A percentile compares a stretch with the other conserved stretches of the same genome.
Evolutionary conservation across 2,888 invertebrate species (phyloP).

Genomic region (Nomada fabriciana): DNA sequence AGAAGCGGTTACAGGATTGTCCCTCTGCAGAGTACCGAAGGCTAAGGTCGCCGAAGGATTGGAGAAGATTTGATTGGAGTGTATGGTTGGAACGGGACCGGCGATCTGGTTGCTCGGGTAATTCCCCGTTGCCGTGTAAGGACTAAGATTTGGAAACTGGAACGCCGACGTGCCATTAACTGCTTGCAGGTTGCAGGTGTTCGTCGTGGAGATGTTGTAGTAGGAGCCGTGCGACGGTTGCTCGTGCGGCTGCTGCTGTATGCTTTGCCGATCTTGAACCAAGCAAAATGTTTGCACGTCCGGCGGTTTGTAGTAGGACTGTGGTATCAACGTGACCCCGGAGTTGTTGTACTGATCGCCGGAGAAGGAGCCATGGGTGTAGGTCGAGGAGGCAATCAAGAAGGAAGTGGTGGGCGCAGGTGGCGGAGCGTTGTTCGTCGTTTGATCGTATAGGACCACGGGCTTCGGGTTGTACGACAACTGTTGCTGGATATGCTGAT

Average conservation of each 20-base stretch:
- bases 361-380: constrained; percentile 72
- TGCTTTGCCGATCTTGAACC: constrained; percentile 72
- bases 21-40: constrained; percentile 61
- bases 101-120: constrained; percentile 69
- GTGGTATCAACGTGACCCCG: constrained; percentile 73
- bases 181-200: constrained; percentile 72
- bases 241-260: constrained; percentile 71
- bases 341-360: constrained; percentile 75
- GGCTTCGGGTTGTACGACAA: constrained; percentile 75
- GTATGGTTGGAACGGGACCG: constrained; percentile 55
- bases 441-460: constrained; percentile 75
- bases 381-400: constrained; percentile 74
- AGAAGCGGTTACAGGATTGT: constrained; percentile 56
- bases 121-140: constrained; percentile 63
- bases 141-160: constrained; percentile 67
- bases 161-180: constrained; percentile 71
- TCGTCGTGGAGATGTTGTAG: constrained; percentile 74
- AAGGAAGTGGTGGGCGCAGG: constrained; percentile 72
- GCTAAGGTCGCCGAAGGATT: constrained; percentile 64
- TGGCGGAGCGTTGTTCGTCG: constrained; percentile 59
- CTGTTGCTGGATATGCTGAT: constrained; percentile 66
- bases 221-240: constrained; percentile 70
- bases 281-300: constrained; percentile 77
- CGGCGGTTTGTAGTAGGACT: constrained; percentile 76
- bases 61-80: constrained; percentile 69